Conservation (phyloP, 2,888 invertebrate species). For the Amphipoea oculea region DNA sequence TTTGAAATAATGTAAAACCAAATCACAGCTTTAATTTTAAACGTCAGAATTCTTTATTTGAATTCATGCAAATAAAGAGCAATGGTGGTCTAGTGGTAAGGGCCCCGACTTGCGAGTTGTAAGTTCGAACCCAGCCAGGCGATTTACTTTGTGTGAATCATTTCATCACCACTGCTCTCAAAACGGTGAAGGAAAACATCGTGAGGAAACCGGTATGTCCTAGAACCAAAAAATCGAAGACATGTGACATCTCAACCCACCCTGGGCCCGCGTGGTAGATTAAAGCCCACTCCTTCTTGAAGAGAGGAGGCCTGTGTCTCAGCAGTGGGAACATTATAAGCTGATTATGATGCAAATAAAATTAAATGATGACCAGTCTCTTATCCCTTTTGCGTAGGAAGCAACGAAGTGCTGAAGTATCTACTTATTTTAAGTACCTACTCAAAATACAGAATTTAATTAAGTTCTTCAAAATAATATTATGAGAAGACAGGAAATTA, state of each 20-base stretch:
- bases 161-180: not conserved
- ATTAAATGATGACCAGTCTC: constrained; percentile 4
- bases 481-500: constrained; percentile 26
- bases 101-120: not conserved
- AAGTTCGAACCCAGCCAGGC: not conserved
- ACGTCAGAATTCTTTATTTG: constrained; percentile 29
- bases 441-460: constrained; percentile 33
- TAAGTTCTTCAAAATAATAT: constrained; percentile 24
- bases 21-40: constrained; percentile 14
- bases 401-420: not conserved
- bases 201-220: not conserved
- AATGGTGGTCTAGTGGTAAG: not conserved
- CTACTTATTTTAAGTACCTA: constrained; percentile 1
- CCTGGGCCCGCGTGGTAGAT: no score
- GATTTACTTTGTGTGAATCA: not conserved
- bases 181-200: not conserved
- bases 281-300: not conserved
- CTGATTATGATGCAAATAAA: constrained; percentile 7
- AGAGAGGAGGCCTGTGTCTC: not conserved
- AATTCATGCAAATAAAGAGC: constrained; percentile 10
- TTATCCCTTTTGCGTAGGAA: not conserved
- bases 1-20: constrained; percentile 8
- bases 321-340: not conserved
- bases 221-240: no score
- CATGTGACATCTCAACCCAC: no score